Base-by-base conservation (phyloP, 2,797 vertebrate genomes). In the Anas capensis region DNA sequence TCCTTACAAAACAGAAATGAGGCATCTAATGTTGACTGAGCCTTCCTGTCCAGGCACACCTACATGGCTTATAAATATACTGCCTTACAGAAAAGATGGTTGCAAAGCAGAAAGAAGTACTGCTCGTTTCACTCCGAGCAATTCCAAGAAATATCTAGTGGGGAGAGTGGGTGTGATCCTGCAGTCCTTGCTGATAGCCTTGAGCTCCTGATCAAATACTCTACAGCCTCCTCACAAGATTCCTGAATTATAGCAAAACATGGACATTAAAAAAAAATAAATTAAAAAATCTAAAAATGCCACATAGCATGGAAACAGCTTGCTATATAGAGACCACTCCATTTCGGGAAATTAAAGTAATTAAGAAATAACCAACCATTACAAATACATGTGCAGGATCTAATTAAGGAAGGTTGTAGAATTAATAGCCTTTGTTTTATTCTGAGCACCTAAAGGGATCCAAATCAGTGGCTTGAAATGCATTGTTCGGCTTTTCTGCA, bases 361-460 rank as follows among this genome's bases (percentile, higher is more conserved):
- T 88, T 89, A 90, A 92, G 91, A 93, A 85, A 92, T 86, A 96
- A 80, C 51, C 72, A 92, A 62, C 92, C 85, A 31, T 95, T 94
- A 80, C 84, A 88, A 95, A 92, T 76, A 51, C 68, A 53, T 17
- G 66, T n/a, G 53, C 65, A 92, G 89, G 82, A 88, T 77, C 75
- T 88, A 93, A 96, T 92, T 78, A 88, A 94, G 84, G 77, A 26
- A 83, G 88, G 68, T 36, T 81, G 80, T 54, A 84, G 88, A 88
- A 97, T 95, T 96, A 96, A 97, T 78, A 92, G 86, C 72, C 86
- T 95, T 96, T 95, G 93, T 94, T 95, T 95, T 64, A 94, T 24
- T 38, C 79, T 6, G 53, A 53, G 54, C n/a, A 80, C 86, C 83
- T 65, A 84, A 84, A 72, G 57, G 65, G 70, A 64, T 77, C 46